Base-by-base conservation (phyloP, 2,797 vertebrate genomes). In the Macroramphosus scolopax region DNA sequence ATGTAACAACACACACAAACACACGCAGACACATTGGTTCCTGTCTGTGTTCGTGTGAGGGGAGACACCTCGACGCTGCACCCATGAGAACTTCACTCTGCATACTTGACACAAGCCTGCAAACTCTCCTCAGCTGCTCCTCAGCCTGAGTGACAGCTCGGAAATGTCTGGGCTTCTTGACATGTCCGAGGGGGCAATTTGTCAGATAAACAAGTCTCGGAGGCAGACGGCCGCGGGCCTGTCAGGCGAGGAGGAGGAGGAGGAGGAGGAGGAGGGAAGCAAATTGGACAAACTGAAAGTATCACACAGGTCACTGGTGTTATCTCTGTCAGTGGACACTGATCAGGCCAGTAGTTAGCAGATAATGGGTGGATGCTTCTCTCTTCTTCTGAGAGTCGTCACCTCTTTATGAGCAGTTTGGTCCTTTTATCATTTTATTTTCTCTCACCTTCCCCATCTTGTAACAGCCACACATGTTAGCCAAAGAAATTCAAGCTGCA, bases 51-150 rank as follows among this genome's bases (percentile, higher is more conserved):
- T 64, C 53, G 22, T 61, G 53, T 48, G 49, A 67, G 24, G 43
- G 47, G 48, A 71, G 51, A 65, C 65, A 65, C 59, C 51, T 75
- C 38, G 17, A 42, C 34, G n/a, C 49, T 2, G 34, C 5, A 62
- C 54, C 77, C 69, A 74, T 78, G 78, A 53, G 26, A 35, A 65
- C 77, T 70, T 80, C 54, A 64, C 49, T 33, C 47, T 28, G 46
- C 72, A 82, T 82, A 67, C 72, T 76, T 84, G 50, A 76, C 81
- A 72, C 28, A 1, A 56, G 59, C 53, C 61, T 69, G 77, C 39
- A 26, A 73, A 55, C 67, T 41, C 63, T 56, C 38, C 55, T 55
- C 46, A 28, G 16, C 51, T 42, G 60, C 44, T 49, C 56, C 7
- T 48, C 59, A 52, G 48, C 34, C 17, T 74, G 75, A 85, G 32